A percentile compares a stretch with the other conserved stretches of the same genome.
phyloP scores from a whole-genome alignment of 2,113 vertebrate species.

The Riparia riparia region DNA sequence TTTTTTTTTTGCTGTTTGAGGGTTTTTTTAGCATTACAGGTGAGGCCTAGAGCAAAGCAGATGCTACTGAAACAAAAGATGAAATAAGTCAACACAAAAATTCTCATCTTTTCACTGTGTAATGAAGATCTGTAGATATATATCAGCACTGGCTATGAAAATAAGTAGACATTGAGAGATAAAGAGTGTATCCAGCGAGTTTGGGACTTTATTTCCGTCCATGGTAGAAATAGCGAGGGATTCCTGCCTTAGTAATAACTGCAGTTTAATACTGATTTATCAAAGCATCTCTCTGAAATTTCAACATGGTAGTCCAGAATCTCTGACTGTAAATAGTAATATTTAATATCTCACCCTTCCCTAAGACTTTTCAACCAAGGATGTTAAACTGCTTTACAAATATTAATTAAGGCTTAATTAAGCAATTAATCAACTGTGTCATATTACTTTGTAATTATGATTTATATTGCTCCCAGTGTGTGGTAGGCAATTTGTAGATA shows the following conservation, averaged over 20 bases:
- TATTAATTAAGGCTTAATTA: constrained; percentile 74
- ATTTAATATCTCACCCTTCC: constrained; percentile 33
- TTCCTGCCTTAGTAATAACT: background rate
- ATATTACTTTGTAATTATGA: constrained; percentile 68
- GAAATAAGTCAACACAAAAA: background rate
- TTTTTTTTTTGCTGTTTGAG: background rate
- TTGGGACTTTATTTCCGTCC: background rate
- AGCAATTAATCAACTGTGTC: constrained; percentile 69
- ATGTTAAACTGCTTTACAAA: constrained; percentile 71
- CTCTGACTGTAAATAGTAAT: constrained; percentile 44
- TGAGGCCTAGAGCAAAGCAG: background rate
- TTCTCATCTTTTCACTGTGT: background rate
- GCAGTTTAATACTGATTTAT: constrained; percentile 29
- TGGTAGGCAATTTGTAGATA: constrained; percentile 55
- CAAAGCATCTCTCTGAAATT: constrained; percentile 17
- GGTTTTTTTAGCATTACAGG: background rate
- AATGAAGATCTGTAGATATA: background rate
- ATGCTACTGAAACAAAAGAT: background rate
- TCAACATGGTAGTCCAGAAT: background rate
- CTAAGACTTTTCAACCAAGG: constrained; percentile 39
- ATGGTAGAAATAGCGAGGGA: background rate
- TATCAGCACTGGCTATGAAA: background rate
- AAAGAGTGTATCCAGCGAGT: background rate
- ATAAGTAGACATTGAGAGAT: background rate
- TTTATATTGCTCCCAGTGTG: constrained; percentile 56